phyloP scores from a whole-genome alignment of 92 coral and sea anemone species.

The Porites cylindrica region DNA sequence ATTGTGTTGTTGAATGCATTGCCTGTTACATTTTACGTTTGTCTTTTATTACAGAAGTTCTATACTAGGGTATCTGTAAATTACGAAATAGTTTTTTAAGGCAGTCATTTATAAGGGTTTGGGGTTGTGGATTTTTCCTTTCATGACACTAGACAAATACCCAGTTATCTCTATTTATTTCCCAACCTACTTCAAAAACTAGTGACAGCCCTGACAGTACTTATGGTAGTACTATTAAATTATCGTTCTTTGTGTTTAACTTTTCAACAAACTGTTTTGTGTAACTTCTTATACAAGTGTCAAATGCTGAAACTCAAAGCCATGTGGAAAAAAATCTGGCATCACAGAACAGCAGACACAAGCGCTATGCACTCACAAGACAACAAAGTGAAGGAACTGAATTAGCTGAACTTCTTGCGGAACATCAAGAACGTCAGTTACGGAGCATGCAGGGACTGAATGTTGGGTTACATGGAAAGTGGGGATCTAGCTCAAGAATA shows the following conservation, averaged over 20 bases:
- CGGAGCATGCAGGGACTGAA: conserved; percentile 51
- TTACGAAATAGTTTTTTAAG: too few species aligned
- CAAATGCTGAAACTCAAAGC: conserved; percentile 17
- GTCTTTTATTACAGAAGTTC: too few species aligned
- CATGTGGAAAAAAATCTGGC: conserved; percentile 6
- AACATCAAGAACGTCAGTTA: conserved; percentile 71
- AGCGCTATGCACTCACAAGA: conserved; percentile 1
- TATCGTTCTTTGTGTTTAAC: too few species aligned
- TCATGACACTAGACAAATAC: too few species aligned
- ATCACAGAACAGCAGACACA: conserved; percentile 14
- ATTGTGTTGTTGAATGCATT: too few species aligned
- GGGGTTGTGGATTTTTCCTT: too few species aligned
- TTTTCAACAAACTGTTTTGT: neutral
- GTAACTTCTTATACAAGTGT: conserved; percentile 2
- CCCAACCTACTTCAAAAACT: too few species aligned
- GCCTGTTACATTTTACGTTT: too few species aligned
- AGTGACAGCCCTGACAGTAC: neutral
- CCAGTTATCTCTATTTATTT: too few species aligned
- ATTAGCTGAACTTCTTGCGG: conserved; percentile 67
- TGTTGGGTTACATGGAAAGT: conserved; percentile 53
- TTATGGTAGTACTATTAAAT: neutral
- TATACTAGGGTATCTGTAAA: too few species aligned
- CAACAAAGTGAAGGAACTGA: conserved; percentile 63
- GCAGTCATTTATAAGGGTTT: too few species aligned
- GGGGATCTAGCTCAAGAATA: conserved; percentile 80